Base-by-base conservation (phyloP, 2,113 vertebrate species). In the Cavia aperea region DNA sequence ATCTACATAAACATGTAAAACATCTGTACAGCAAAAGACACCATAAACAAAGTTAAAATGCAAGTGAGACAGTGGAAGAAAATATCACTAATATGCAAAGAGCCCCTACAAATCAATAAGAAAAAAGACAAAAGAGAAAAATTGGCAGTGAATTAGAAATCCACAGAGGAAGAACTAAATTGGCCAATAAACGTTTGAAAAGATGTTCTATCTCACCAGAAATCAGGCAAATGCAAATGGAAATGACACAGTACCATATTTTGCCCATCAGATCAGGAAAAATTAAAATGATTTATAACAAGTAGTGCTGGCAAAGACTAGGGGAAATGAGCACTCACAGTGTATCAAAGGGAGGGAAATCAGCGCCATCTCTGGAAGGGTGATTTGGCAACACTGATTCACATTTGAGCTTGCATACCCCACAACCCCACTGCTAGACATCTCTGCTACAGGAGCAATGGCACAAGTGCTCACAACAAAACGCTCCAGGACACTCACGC, bases 51-150 rank as follows among this genome's bases (percentile, higher is more conserved):
- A 81, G 89, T 89, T 94, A 84, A 91, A 95, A 94, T 72, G 70
- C 89, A 77, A 93, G 82, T 36, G 49, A 95, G 87, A 87, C 58
- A 5, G 39, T 36, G 58, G 33, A 70, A 92, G 90, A 56, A 94
- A 94, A 94, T 84, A 78, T 31, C 83, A 89, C 94, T 94, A 93
- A 95, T 95, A 96, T 96, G 81, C 93, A 97, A 96, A 97, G 94
- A 97, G 93, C 91, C 72, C 51, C 96, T 79, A 96, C 94, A 96
- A 96, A 94, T 96, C 94, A 96, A 96, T 96, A 96, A 93, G 95
- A 92, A 96, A 94, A 90, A 95, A 81, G 90, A 90, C 85, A 93
- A 87, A 92, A 89, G 60, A 86, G 86, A 81, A 85, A 95, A 82
- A 68, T 73, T 93, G 92, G 84, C 89, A 89, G 87, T 63, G 60